Conservation (phyloP, 1,140 invertebrate species). For the Meloidogyne hapla region DNA sequence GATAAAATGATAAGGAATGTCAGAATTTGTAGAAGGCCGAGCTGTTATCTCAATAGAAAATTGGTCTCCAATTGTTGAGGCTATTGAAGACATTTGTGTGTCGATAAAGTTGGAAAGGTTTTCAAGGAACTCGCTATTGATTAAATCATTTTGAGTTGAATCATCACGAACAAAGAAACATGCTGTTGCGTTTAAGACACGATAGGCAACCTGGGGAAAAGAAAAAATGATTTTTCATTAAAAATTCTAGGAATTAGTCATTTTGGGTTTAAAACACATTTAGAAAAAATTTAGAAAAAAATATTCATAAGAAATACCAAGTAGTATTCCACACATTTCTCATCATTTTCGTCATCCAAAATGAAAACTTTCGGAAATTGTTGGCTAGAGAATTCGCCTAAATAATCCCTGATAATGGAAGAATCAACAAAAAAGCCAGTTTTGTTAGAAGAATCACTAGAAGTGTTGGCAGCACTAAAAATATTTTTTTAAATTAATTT, state of each 20-base stretch:
- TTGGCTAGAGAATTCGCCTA: constrained; percentile 33
- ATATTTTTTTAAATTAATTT: neutral
- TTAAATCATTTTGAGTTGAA: neutral
- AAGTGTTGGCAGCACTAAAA: neutral
- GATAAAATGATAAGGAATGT: constrained; percentile 45
- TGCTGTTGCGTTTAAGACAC: constrained; percentile 35
- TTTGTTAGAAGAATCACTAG: constrained; percentile 6
- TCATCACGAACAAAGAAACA: constrained; percentile 34
- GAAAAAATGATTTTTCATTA: no score
- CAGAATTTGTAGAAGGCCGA: constrained; percentile 5
- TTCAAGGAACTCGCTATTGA: constrained; percentile 24
- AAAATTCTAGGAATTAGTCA: no score
- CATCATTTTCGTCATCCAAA: neutral
- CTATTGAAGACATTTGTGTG: constrained; percentile 26
- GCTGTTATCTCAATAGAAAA: constrained; percentile 12
- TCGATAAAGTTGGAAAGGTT: constrained; percentile 33
- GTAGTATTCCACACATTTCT: constrained; percentile 16
- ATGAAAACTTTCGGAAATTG: constrained; percentile 38
- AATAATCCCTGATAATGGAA: constrained; percentile 31
- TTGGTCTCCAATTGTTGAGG: constrained; percentile 36
- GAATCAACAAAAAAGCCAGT: constrained; percentile 39
- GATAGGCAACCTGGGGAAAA: constrained; percentile 42
- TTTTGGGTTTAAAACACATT: no score
- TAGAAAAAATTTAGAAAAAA: constrained; percentile 11
- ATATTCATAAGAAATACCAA: constrained; percentile 14